Evolutionary conservation across 2,797 vertebrate species (phyloP), one percentile per base, ranked within the genome.

Genomic region (Pelochelys cantorii): DNA sequence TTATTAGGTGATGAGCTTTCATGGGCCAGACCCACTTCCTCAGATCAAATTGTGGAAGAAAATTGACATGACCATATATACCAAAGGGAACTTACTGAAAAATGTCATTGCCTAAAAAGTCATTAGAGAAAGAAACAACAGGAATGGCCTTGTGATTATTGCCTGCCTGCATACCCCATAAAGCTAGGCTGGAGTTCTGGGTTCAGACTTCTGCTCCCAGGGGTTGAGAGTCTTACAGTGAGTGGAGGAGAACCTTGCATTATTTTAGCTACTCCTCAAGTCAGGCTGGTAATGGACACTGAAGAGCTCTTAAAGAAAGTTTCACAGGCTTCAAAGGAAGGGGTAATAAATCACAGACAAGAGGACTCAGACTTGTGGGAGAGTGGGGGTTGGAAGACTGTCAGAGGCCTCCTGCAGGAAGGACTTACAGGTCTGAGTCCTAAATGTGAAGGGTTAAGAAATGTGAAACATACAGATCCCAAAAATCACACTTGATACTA

Each of bases 151-250:
- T 86, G 29, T 90, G 94, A 93, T 95, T 96, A 96, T 93, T 96
- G 92, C 92, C 94, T 96, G 92, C 92, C 94, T 95, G 93, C 92
- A 96, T 90, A 55, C 90, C 84, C 91, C 93, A 95, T 48, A 85
- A 92, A 87, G 87, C 86, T 83, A 34, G 92, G 75, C 37, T 87
- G 93, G 68, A 94, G 95, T 96, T 91, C 92, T 94, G 92, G 80
- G 59, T 82, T 82, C 90, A 5, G 57, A 90, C 91, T 60, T 85
- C 79, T 90, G 83, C 48, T 93, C 81, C 88, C 56, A 22, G 34
- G 68, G 95, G 71, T 83, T 92, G 42, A 88, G 79, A 95, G 94
- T 87, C 1, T 81, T 65, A 78, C 60, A 8, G 23, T 14, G 25
- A 25, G 74, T 93, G 89, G 6, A 52, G 37, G 15, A 92, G 85